Evolutionary conservation across 2,888 invertebrate genomes (phyloP).

Genomic region (Rotaria sp.): DNA sequence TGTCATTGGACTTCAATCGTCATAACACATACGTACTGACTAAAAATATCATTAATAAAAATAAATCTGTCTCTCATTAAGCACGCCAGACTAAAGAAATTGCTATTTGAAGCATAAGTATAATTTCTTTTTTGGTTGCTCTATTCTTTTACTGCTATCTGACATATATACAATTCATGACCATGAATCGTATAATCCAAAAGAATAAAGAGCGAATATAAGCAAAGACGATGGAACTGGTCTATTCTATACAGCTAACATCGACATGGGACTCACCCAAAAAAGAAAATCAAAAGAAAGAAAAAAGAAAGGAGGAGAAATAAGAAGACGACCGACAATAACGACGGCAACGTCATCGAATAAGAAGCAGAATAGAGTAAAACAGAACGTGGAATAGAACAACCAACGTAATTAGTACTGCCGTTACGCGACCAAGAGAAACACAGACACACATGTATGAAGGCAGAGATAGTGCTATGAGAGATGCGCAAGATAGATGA

Average conservation of each 20-base stretch:
- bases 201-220: not conserved
- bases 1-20: not conserved
- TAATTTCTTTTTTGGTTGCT: not conserved
- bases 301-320: not conserved
- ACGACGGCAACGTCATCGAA: not conserved
- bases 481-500: not conserved
- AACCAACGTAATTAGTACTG: not conserved
- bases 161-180: not conserved
- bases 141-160: not conserved
- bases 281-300: not conserved
- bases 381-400: conserved; percentile 13
- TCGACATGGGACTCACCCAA: not conserved
- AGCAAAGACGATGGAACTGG: not conserved
- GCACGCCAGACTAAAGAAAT: not conserved
- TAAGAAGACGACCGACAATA: not conserved
- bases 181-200: not conserved
- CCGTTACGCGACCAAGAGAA: not conserved
- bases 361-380: not conserved
- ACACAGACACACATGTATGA: not conserved
- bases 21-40: not conserved
- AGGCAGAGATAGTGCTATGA: not conserved
- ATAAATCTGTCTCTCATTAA: not conserved
- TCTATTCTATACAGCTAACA: not conserved
- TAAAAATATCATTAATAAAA: not conserved
- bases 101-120: not conserved